Base-by-base conservation (phyloP, 2,113 vertebrate species). In the Chloroceryle aenea region DNA sequence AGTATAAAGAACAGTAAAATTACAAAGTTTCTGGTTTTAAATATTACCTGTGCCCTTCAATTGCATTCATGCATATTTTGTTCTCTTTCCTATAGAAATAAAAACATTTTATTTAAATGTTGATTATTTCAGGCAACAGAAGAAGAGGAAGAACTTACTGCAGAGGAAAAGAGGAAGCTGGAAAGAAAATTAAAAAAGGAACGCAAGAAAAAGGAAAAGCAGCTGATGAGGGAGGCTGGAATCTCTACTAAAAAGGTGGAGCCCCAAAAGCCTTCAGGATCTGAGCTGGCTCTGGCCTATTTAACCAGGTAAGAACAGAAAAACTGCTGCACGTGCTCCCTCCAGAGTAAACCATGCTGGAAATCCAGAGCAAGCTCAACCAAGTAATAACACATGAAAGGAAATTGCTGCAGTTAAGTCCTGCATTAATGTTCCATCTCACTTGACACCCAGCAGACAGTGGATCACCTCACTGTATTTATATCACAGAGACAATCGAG, bases 151-250 rank as follows among this genome's bases (percentile, higher is more conserved):
- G 91, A 94, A 18, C 93, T 98, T 71, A 96, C 96, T 1, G 56
- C 97, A 3, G 98, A 98, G 77, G 97, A 98, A 86, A 97, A 18
- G 84, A 97, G 98, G 68, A 96, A 92, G 72, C 87, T 97, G 59
- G 98, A 98, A 85, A 96, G 98, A 89, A 98, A 98, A 77, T 59
- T 97, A 25, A 98, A 98, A 83, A 98, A 98, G 42, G 98, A 98
- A 34, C 96, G 92, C 9, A 98, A 97, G 90, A 98, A 98, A 43
- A 97, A 98, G 20, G 97, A 98, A 53, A 98, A 90, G 36, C 97
- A 94, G 62, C 89, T 94, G 47, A 95, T 98, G 87, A 95, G 84
- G 32, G 97, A 98, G 86, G 95, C 95, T 4, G 95, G 94, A 17
- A 14, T 90, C 4, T 2, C 73, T 42, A 80, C 64, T 13, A 88